Percentiles rank a stretch among this genome's conserved stretches.
Evolutionary conservation across 1,140 invertebrate species (phyloP).

Genomic region (Drosophila santomea): DNA sequence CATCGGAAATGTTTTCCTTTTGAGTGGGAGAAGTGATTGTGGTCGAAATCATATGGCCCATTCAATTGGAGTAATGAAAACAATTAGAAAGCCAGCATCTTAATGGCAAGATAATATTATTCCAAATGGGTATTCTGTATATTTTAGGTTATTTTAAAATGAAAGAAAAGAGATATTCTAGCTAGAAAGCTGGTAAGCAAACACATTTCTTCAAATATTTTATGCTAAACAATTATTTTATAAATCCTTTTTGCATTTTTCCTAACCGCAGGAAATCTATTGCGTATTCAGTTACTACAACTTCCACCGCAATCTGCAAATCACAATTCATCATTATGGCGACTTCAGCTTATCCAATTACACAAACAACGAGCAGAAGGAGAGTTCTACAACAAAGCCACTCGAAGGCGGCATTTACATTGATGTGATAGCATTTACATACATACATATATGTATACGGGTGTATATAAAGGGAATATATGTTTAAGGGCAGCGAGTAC

Average conservation of each 20-base stretch:
- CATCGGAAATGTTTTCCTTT: constrained; percentile 38
- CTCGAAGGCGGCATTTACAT: constrained; percentile 45
- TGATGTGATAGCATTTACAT: constrained; percentile 31
- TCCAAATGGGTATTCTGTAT: neutral
- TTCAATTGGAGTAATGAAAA: constrained; percentile 36
- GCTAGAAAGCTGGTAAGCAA: no score
- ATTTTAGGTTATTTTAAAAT: neutral
- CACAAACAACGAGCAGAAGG: constrained; percentile 17
- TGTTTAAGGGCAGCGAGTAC: constrained; percentile 15
- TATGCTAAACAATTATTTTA: no score
- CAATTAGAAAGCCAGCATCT: constrained; percentile 7
- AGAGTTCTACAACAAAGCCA: constrained; percentile 18
- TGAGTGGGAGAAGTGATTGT: constrained; percentile 27
- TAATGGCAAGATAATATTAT: constrained; percentile 24
- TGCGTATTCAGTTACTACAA: constrained; percentile 39
- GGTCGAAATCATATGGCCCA: constrained; percentile 17
- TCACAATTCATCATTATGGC: constrained; percentile 48
- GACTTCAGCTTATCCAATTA: constrained; percentile 44
- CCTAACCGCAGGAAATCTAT: constrained; percentile 21
- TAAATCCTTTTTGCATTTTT: neutral
- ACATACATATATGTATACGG: constrained; percentile 6
- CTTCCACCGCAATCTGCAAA: constrained; percentile 38
- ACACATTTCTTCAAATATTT: no score
- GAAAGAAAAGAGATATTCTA: no score
- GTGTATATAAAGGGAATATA: constrained; percentile 16